Evolutionary conservation across 2,797 vertebrate species (phyloP), one percentile per base, ranked within the genome.

Genomic region (Gallinago solitaria): DNA sequence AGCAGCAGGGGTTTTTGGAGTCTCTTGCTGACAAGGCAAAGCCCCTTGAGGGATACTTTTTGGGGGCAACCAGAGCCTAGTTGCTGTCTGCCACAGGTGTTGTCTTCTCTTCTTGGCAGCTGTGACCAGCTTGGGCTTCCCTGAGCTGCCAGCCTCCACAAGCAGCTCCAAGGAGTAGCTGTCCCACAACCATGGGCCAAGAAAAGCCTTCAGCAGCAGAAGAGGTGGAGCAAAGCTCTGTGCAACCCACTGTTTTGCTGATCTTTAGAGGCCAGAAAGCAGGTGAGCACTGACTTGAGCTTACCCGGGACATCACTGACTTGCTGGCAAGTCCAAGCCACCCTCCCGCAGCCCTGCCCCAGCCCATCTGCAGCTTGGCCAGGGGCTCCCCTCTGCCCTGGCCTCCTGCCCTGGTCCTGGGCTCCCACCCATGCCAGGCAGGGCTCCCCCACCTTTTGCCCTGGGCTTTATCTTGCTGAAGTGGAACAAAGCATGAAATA

Each of bases 401-500:
- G 3, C 6, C 14, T 20, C 15, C 39, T 23, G 2, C 21, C 4
- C 0, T 2, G 20, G 10, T 69, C 20, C 73, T 10, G 51, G 37
- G 30, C 2, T 33, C 61, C 79, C 41, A 27, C 48, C 37, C 41
- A 5, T 0, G 1, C 47, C 5, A 2, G 56, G 10, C 50, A 74
- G 69, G 56, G 39, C 51, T 90, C 35, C 47, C 16, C 83, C 39
- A n/a, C 48, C 41, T 47, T 71, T 32, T 7, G 18, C 71, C 30
- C 32, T 12, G 11, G 43, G 47, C n/a, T 95, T 90, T 56, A 7
- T 77, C 65, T 77, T 48, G 57, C 95, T 27, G 30, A 51, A 94
- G 61, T 20, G 84, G 93, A 93, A 68, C 95, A 82, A 71, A 57
- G 63, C 65, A 98, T 97, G 92, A 95, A 98, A 97, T 84, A 97